Evolutionary conservation across 1,140 invertebrate species (phyloP), one percentile per base, ranked within the genome.

Genomic region (Anagrus nilaparvatae): DNA sequence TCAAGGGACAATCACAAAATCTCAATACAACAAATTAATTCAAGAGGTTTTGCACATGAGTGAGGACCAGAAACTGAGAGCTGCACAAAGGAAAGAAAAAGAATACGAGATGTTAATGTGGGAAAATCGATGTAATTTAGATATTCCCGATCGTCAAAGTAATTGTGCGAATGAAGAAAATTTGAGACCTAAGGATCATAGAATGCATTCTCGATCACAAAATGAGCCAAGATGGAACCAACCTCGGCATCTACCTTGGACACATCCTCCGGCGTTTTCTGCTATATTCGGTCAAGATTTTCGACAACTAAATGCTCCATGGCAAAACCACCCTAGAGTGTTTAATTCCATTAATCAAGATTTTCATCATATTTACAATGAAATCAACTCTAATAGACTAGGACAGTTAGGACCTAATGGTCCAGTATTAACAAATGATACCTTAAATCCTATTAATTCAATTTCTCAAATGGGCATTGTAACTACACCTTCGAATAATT

Each of bases 11-110:
- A 77, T 95, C 21, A 80, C 81, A 21, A 79, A 81, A 51, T 76
- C 78, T 8, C 79, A 90, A 52, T 87, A 89, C 55, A 82, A 86
- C 46, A 75, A 82, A 6, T 59, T 92, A 4, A 78, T 86, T 48
- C 81, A 86, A 55, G 81, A 84, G 56, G 78, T 86, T 2, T 64
- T 87, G 28, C 75, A 82, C 47, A 75, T 90, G 45, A 84, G 85
- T 48, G 83, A 89, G 49, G 77, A 77, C 13, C 75, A 84, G 43
- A 87, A 87, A 58, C 56, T 87, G 5, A 75, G 81, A 46, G 83
- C 86, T 27, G 79, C 81, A 0, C 78, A 84, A 51, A 71, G 80
- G 18, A 77, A 78, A 20, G 81, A 84, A 33, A 65, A 63, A 13
- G 63, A 66, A 31, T 50, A 33, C 14, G 56, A 51, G 23, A 56